Evolutionary conservation across 2,888 invertebrate genomes (phyloP).

Genomic region (Cremastobaeus sp.): DNA sequence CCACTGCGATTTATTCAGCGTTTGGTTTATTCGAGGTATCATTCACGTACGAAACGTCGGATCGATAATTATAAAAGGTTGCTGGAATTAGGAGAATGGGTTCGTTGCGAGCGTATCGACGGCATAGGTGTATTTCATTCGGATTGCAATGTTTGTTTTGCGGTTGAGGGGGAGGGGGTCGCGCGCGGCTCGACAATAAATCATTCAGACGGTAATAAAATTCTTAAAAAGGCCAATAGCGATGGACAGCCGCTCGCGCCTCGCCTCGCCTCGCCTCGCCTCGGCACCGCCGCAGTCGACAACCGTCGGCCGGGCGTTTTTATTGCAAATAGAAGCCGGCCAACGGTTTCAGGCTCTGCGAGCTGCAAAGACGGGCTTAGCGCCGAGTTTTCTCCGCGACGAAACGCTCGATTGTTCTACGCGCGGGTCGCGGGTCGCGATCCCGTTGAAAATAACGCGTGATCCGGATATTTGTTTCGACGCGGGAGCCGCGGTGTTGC

Average conservation of each 20-base stretch:
- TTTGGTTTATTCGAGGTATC: conserved; percentile 38
- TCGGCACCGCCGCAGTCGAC: too few species aligned
- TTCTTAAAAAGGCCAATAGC: conserved; percentile 50
- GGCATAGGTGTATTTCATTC: conserved; percentile 49
- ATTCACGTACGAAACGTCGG: conserved; percentile 36
- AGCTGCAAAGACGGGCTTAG: too few species aligned
- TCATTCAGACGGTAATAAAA: conserved; percentile 52
- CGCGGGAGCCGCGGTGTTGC: neutral
- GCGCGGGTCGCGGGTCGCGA: too few species aligned
- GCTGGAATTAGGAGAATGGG: conserved; percentile 44
- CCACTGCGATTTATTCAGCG: conserved; percentile 40
- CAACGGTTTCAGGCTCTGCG: too few species aligned
- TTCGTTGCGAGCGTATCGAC: conserved; percentile 21
- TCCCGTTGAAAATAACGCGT: conserved; percentile 1
- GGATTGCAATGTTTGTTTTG: conserved; percentile 57
- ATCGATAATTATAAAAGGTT: conserved; percentile 55
- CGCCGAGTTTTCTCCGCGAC: conserved; percentile 1
- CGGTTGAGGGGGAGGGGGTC: conserved; percentile 17
- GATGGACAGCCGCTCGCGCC: conserved; percentile 5
- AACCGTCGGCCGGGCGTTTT: conserved; percentile 6
- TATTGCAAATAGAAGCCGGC: conserved; percentile 11
- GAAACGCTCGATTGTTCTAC: too few species aligned
- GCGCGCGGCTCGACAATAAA: conserved; percentile 40
- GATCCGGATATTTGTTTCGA: conserved; percentile 2
- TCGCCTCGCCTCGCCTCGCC: neutral